phyloP scores from a whole-genome alignment of 2,888 invertebrate genomes.

The Metellina segmentata region DNA sequence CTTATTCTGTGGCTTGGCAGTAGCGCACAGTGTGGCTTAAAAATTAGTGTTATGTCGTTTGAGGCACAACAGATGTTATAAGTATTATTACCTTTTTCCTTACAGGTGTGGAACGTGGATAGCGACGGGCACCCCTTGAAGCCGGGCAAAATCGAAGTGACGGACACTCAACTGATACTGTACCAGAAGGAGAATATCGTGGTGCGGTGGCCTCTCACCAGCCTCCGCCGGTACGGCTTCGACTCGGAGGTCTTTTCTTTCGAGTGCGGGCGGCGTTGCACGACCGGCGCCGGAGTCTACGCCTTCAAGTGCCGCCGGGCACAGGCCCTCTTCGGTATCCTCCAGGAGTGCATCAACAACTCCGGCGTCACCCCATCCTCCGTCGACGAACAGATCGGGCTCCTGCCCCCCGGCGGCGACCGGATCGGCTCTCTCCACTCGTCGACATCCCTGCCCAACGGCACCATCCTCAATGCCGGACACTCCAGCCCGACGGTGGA shows the following conservation, averaged over 20 bases:
- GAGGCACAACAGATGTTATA: too few species aligned
- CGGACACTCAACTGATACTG: slow-evolving; percentile 90
- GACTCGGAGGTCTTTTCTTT: slow-evolving; percentile 95
- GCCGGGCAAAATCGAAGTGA: slow-evolving; percentile 92
- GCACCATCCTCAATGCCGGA: neutral
- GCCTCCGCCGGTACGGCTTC: slow-evolving; percentile 89
- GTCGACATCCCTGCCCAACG: slow-evolving; percentile 6
- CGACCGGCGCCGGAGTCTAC: slow-evolving; percentile 94
- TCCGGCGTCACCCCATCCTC: neutral
- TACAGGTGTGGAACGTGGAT: slow-evolving; percentile 90
- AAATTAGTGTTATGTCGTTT: too few species aligned
- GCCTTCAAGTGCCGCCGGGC: slow-evolving; percentile 94
- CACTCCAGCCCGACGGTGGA: slow-evolving; percentile 48
- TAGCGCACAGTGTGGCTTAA: too few species aligned
- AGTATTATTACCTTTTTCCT: neutral
- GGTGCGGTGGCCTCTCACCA: slow-evolving; percentile 93
- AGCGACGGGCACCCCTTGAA: slow-evolving; percentile 88
- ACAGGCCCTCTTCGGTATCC: slow-evolving; percentile 90
- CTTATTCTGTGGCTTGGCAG: too few species aligned
- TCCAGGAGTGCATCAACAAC: slow-evolving; percentile 72
- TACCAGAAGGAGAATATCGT: slow-evolving; percentile 88
- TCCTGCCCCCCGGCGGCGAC: neutral
- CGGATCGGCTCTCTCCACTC: slow-evolving; percentile 26
- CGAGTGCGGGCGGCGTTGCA: slow-evolving; percentile 91
- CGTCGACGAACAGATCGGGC: slow-evolving; percentile 11